These are phyloP conservation scores for Empidonax traillii DNA, from an alignment of 2,113 vertebrate genomes.

Conservation along the genomic window DNA sequence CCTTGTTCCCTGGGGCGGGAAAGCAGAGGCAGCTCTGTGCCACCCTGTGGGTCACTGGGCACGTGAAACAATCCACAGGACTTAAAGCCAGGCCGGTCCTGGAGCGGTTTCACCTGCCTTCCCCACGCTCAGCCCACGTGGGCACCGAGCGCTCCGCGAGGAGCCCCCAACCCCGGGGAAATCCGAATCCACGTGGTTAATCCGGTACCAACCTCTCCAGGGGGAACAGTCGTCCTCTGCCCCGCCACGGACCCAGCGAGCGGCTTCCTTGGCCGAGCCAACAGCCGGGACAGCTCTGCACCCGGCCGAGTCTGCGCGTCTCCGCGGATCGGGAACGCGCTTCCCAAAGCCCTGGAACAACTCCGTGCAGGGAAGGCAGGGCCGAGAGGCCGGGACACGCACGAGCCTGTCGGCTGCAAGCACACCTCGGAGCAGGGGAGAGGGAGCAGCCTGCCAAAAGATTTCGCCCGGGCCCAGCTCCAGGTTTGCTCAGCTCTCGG, in stretches of 20 bases:
- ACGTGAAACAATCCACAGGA: neutral
- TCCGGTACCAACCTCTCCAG: accelerated
- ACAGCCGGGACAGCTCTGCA: neutral
- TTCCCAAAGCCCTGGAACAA: neutral
- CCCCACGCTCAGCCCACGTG: neutral
- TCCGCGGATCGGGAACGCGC: neutral
- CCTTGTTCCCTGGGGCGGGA: neutral
- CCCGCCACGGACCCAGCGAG: neutral
- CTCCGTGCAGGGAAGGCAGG: neutral
- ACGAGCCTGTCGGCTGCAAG: neutral
- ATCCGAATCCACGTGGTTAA: neutral
- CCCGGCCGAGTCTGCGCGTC: neutral
- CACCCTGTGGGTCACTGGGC: accelerated
- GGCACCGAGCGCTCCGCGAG: neutral
- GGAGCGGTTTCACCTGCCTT: neutral
- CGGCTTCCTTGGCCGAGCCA: neutral
- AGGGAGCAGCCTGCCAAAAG: neutral
- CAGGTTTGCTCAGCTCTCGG: neutral
- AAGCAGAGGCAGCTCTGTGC: neutral
- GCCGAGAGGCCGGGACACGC: neutral
- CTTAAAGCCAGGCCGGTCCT: neutral
- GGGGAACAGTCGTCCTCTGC: neutral
- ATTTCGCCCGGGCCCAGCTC: constrained; percentile 21
- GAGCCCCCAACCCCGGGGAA: neutral
- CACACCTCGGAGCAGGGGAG: neutral